Base-by-base conservation (phyloP, 1,140 invertebrate genomes). In the Drosophila prosaltans region DNA sequence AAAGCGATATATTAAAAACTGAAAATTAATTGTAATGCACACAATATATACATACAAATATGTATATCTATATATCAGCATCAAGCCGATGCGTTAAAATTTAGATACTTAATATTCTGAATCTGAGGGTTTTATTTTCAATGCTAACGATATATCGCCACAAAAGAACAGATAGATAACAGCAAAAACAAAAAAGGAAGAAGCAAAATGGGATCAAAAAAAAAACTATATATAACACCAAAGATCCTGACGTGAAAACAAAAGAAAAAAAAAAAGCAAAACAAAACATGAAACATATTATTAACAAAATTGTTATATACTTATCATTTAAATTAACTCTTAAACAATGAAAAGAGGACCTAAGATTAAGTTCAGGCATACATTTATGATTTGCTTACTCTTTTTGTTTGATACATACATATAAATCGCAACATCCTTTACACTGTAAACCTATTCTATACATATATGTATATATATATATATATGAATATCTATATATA, bases 201-300 rank as follows among this genome's bases (percentile, higher is more conserved):
- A 30, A 43, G 63, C 75, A 51, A 61, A 65, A 51, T 51, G 45
- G 80, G 80, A 80, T 80, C 78, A 71, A 64, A 61, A 65, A 4
- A 65, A 65, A 4, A 30, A 30, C 2, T 30, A 62, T 24, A 48
- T 51, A 48, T 51, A 63, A 64, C 78, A 81, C 81, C 81, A 86
- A 85, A 85, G 82, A 85, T 81, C 82, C 78, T 74, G 65, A 81
- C 78, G 59, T 63, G 78, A 79, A 60, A 62, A 51, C 45, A 51
- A 26, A 32, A 11, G 21, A 45, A n/a, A 43, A 4, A 43, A 43
- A 43, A 16, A 16, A 16, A 16, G 16, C 16, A 16, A 16, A 16
- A 16, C 16, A 16, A 16, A 16, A 51, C 21, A 9, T 51, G 16
- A 51, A 26, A 51, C 8, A 51, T 58, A 61, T 74, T 58, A 61